phyloP scores from a whole-genome alignment of 2,888 invertebrate genomes.

The Aquatica leii region DNA sequence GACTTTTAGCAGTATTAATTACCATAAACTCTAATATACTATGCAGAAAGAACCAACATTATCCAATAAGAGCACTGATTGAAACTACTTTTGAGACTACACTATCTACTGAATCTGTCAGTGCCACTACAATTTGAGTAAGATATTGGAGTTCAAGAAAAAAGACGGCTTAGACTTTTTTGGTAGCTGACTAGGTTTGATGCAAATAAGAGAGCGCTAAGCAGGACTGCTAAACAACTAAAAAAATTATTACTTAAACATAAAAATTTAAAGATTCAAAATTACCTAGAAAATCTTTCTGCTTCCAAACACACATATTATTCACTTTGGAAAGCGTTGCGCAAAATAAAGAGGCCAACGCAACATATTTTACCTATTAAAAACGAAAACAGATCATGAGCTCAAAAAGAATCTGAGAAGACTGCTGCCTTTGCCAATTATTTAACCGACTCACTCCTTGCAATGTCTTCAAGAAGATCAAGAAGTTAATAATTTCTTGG shows the following conservation, averaged over 20 bases:
- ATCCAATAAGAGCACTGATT: conserved; percentile 18
- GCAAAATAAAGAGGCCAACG: neutral
- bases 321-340: neutral
- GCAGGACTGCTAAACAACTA: neutral
- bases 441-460: too few species aligned
- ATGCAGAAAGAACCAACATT: conserved; percentile 14
- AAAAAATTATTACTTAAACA: neutral
- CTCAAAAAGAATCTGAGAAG: too few species aligned
- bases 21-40: conserved; percentile 6
- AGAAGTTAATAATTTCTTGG: too few species aligned
- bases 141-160: neutral
- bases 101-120: neutral
- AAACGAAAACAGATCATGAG: too few species aligned
- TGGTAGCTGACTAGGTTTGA: neutral
- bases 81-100: conserved; percentile 4
- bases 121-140: neutral
- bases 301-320: neutral
- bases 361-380: too few species aligned
- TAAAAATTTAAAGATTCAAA: neutral
- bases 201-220: too few species aligned
- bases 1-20: conserved; percentile 12
- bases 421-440: too few species aligned
- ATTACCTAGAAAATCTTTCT: neutral
- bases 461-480: too few species aligned
- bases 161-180: neutral